A percentile compares a stretch with the other conserved stretches of the same genome.
These are phyloP conservation scores for Acholoe squamosa DNA, from an alignment of 2,888 invertebrate genomes.

Conservation along the genomic window DNA sequence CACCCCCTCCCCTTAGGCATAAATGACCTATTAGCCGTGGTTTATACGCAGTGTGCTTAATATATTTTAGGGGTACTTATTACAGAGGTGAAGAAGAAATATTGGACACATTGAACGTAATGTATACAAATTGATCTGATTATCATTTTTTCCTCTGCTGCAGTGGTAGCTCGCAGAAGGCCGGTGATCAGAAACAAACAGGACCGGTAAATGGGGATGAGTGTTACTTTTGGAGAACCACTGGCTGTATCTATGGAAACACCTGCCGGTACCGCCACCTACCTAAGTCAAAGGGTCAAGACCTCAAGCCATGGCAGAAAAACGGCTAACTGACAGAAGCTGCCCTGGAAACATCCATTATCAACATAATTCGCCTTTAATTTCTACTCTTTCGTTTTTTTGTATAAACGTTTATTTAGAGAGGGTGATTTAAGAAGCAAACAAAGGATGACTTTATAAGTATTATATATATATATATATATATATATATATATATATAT, in stretches of 20 bases:
- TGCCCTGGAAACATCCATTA: not conserved
- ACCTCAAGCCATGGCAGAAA: conserved; percentile 84
- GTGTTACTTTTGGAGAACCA: conserved; percentile 85
- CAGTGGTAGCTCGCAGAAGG: not conserved
- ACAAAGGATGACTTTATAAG: no score
- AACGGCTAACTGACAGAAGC: not conserved
- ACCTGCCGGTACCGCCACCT: conserved; percentile 83
- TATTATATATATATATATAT: no score
- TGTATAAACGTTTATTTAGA: not conserved
- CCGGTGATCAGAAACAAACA: conserved; percentile 72
- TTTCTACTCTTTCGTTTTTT: not conserved
- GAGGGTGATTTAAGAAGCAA: not conserved
- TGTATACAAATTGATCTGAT: no score
- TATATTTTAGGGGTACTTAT: no score
- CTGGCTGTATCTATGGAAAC: conserved; percentile 84
- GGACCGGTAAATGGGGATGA: conserved; percentile 84
- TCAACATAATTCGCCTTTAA: not conserved
- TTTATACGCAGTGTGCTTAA: no score
- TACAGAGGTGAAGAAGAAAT: no score
- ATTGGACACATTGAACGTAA: no score
- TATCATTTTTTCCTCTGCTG: not conserved
- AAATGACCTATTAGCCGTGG: no score
- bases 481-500: no score
- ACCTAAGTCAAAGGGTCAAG: conserved; percentile 83
- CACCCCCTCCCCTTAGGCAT: no score